phyloP scores from a whole-genome alignment of 1,140 invertebrate genomes.

The Conopomorpha cramerella region DNA sequence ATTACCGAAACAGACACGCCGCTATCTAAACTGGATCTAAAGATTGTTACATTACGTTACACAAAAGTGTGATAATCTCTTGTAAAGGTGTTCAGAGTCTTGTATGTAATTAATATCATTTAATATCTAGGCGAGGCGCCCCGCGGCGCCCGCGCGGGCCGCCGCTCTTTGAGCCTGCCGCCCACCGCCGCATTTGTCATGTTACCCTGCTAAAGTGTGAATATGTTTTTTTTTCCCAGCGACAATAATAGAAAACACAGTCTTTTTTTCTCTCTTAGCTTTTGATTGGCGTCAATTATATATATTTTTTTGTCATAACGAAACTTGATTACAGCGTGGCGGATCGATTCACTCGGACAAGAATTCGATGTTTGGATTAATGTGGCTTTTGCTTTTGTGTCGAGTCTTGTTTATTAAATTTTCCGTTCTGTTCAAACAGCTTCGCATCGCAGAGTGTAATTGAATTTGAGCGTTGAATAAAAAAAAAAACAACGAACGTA shows the following conservation, averaged over 20 bases:
- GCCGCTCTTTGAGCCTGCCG: slow-evolving; percentile 36
- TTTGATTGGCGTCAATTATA: slow-evolving; percentile 58
- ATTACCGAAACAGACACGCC: too few species aligned
- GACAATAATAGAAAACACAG: slow-evolving; percentile 58
- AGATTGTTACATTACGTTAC: slow-evolving; percentile 41
- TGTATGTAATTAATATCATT: slow-evolving; percentile 57
- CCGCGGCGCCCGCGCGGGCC: slow-evolving; percentile 36
- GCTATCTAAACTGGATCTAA: slow-evolving; percentile 31
- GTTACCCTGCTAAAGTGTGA: slow-evolving; percentile 56
- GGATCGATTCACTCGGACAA: slow-evolving; percentile 40
- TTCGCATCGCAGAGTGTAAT: too few species aligned
- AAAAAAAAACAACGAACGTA: too few species aligned
- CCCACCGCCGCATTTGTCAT: slow-evolving; percentile 50
- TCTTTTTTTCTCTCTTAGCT: slow-evolving; percentile 52
- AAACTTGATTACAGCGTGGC: slow-evolving; percentile 39
- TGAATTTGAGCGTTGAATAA: too few species aligned
- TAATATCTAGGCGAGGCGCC: slow-evolving; percentile 41
- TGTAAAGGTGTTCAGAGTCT: slow-evolving; percentile 51
- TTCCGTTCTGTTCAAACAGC: too few species aligned
- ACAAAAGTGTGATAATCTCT: slow-evolving; percentile 53
- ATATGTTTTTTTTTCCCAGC: slow-evolving; percentile 53
- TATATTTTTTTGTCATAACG: slow-evolving; percentile 40
- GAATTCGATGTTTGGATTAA: slow-evolving; percentile 52
- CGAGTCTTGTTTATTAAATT: too few species aligned
- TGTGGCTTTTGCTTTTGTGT: too few species aligned